Evolutionary conservation across 92 coral and sea anemone species (phyloP).

Genomic region (Desmophyllum pertusum): DNA sequence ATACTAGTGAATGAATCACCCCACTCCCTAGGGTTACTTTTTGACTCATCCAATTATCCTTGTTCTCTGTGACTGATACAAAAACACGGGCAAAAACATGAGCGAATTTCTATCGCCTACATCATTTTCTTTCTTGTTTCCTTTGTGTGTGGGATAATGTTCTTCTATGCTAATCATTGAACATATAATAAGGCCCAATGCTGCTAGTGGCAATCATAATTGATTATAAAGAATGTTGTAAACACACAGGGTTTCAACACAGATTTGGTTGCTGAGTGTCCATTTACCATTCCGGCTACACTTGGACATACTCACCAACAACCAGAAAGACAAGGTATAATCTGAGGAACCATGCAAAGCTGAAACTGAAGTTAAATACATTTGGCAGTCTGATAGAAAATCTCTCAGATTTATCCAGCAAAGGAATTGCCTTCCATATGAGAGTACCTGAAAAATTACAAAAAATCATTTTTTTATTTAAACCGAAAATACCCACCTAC

Average conservation of each 20-base stretch:
- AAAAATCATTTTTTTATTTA: no score
- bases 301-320: conserved; percentile 56
- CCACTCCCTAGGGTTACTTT: no score
- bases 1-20: no score
- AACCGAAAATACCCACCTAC: no score
- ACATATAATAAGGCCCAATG: no score
- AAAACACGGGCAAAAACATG: no score
- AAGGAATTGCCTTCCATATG: conserved; percentile 85
- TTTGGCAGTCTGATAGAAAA: conserved; percentile 83
- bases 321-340: conserved; percentile 70
- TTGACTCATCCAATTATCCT: no score
- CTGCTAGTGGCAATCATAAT: not conserved
- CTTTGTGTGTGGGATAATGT: not conserved
- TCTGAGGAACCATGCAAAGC: conserved; percentile 83
- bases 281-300: not conserved
- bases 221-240: not conserved
- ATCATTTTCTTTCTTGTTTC: not conserved
- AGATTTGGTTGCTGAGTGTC: no score
- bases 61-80: no score
- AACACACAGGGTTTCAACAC: no score
- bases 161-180: no score
- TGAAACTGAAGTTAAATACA: conserved; percentile 78
- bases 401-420: conserved; percentile 82
- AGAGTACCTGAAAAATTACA: conserved; percentile 59
- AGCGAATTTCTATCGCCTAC: no score